Conservation (phyloP, 2,113 vertebrate genomes). For the Megaceryle maxima region DNA sequence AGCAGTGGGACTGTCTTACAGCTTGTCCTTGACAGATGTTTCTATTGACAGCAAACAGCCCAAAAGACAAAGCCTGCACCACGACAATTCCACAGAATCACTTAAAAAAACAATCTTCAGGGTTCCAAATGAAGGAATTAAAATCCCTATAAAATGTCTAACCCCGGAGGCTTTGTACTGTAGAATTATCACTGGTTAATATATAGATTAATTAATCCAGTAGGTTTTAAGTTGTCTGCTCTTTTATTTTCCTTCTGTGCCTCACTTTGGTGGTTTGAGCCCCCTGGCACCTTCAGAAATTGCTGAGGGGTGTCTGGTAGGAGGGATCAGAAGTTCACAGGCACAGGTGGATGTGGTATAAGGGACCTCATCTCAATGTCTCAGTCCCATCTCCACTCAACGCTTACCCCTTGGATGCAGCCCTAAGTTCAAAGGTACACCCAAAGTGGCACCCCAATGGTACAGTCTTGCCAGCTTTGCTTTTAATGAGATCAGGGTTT, state of each 20-base stretch:
- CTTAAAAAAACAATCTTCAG: constrained; percentile 33
- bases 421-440: constrained; percentile 35
- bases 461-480: constrained; percentile 27
- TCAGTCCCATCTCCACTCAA: constrained; percentile 18
- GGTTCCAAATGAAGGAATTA: constrained; percentile 56
- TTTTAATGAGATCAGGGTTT: constrained; percentile 72
- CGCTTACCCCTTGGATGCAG: neutral
- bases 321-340: constrained; percentile 36
- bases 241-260: constrained; percentile 53
- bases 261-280: constrained; percentile 34
- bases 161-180: neutral
- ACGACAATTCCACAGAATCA: constrained; percentile 42
- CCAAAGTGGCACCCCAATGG: constrained; percentile 47
- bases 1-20: neutral
- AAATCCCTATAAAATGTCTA: constrained; percentile 48
- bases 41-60: constrained; percentile 46
- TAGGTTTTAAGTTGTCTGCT: constrained; percentile 39
- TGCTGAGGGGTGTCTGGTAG: constrained; percentile 19
- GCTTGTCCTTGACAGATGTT: constrained; percentile 60
- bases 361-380: neutral
- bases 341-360: neutral
- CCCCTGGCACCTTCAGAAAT: constrained; percentile 1
- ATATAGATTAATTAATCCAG: constrained; percentile 65
- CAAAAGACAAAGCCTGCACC: constrained; percentile 37
- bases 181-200: constrained; percentile 55